phyloP scores from a whole-genome alignment of 2,113 vertebrate genomes.

The Amphiprion ocellaris region DNA sequence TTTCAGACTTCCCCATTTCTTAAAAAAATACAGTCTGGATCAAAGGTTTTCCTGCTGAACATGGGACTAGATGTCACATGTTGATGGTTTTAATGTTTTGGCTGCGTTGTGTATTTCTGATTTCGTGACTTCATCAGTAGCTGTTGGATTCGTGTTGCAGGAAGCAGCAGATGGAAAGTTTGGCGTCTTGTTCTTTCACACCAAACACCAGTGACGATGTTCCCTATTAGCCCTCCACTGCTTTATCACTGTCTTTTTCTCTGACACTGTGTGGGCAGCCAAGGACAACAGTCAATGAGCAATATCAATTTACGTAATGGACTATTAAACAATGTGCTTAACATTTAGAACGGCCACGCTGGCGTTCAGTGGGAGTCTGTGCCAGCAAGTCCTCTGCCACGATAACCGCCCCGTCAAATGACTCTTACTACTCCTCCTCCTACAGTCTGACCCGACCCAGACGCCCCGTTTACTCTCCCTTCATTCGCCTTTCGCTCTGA shows the following conservation, averaged over 20 bases:
- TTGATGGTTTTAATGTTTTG: no score
- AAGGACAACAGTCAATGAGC: constrained; percentile 78
- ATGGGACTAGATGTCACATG: no score
- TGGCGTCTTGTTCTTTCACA: constrained; percentile 20
- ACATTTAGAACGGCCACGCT: constrained; percentile 58
- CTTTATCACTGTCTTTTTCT: constrained; percentile 35
- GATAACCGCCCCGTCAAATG: constrained; percentile 45
- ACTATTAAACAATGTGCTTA: constrained; percentile 78
- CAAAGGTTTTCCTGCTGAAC: no score
- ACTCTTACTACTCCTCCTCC: constrained; percentile 38
- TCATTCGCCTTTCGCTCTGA: constrained; percentile 2
- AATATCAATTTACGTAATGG: constrained; percentile 79
- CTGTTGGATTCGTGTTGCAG: not conserved
- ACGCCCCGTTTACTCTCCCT: constrained; percentile 12
- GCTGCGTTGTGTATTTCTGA: no score
- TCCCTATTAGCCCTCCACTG: constrained; percentile 31
- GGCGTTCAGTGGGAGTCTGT: constrained; percentile 56
- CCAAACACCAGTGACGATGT: constrained; percentile 36
- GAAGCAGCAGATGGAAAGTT: constrained; percentile 34
- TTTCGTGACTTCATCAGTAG: not conserved
- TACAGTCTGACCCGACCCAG: constrained; percentile 36
- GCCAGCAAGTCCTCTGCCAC: constrained; percentile 52
- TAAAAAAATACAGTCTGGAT: no score
- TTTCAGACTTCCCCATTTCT: no score
- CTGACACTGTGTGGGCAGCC: constrained; percentile 63